A percentile compares a stretch with the other conserved stretches of the same genome.
Evolutionary conservation across 2,888 invertebrate genomes (phyloP).

Genomic region (Lomographa bimaculata): DNA sequence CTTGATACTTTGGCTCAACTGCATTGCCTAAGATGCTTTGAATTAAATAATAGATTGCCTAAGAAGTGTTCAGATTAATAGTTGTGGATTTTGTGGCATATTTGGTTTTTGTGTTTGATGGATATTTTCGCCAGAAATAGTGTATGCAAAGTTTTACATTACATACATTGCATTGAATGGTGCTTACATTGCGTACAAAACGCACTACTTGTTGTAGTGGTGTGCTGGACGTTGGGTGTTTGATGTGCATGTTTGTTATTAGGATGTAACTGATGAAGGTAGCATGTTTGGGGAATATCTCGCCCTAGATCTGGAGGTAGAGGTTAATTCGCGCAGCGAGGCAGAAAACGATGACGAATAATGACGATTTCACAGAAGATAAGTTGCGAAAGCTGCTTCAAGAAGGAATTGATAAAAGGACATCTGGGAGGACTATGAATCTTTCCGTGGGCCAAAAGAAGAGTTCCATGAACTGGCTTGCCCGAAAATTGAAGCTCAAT

Average conservation of each 20-base stretch:
- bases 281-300: constrained; percentile 12
- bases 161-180: no score
- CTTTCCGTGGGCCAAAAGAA: constrained; percentile 1
- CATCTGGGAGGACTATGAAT: background rate
- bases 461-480: constrained; percentile 2
- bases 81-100: background rate
- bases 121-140: background rate
- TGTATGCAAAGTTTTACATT: no score
- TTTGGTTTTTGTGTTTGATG: constrained; percentile 3
- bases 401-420: background rate
- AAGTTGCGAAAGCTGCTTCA: constrained; percentile 9
- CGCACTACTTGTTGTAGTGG: background rate
- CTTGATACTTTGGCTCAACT: constrained; percentile 1
- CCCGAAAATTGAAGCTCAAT: background rate
- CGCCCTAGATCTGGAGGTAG: constrained; percentile 13
- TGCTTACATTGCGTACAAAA: background rate
- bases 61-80: no score
- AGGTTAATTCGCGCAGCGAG: constrained; percentile 16
- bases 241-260: constrained; percentile 10
- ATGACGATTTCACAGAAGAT: constrained; percentile 10
- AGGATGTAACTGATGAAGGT: constrained; percentile 1
- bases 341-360: background rate
- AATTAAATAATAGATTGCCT: no score
- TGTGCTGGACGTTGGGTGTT: background rate
- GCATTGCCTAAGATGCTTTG: background rate